Evolutionary conservation across 2,113 vertebrate species (phyloP), one percentile per base, ranked within the genome.

Genomic region (Taxidea taxus): DNA sequence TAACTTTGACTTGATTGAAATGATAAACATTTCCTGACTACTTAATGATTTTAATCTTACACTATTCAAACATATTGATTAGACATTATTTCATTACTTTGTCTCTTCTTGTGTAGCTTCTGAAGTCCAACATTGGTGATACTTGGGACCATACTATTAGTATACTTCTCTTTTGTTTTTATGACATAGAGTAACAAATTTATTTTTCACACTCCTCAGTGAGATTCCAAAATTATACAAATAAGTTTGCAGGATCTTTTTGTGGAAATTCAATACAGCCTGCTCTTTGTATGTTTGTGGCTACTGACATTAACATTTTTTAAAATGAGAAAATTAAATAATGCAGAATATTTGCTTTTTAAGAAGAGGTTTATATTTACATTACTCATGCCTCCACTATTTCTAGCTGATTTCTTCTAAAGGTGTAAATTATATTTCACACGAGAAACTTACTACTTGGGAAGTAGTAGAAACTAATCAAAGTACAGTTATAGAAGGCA

Each of bases 321-420:
- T n/a, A 89, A 97, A 94, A 87, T 91, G 58, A 97, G 88, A 91
- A 97, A 97, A 94, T 87, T 96, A 91, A 96, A 75, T 92, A 44
- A 94, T 90, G 31, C 72, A 68, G 85, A 96, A 6, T 51, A 54
- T 47, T 93, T 15, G 58, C 23, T 70, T 62, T 87, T 92, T 11
- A 72, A 90, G 72, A 96, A 96, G 29, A 87, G 20, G 75, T 91
- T 97, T 74, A 60, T 83, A 72, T 91, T 91, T 94, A 89, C 51
- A 72, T 49, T 83, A 31, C 23, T 87, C 6, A 25, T 89, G 42
- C 6, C 11, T 66, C 49, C 34, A 16, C 15, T 21, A 8, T 82
- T 96, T 44, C 68, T 49, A 97, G 3, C 49, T 95, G 88, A 88
- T n/a, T 51, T 96, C 82, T 95, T 94, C 70, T 93, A 87, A 75